Evolutionary conservation across 2,888 invertebrate genomes (phyloP), one percentile per base, ranked within the genome.

Genomic region (Erpobdella octoculata): DNA sequence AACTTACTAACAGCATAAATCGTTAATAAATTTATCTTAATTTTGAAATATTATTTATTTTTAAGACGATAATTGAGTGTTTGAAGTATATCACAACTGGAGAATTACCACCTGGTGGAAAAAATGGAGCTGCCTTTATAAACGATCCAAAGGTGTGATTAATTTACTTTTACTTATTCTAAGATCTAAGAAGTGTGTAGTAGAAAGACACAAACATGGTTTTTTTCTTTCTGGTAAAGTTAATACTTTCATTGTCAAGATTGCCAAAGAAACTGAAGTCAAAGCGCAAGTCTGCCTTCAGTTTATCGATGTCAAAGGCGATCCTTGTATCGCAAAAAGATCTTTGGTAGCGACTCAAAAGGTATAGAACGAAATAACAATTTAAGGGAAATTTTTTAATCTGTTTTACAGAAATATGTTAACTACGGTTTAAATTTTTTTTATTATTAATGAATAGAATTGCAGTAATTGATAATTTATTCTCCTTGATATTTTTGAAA

Each of bases 41-140:
- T 58, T 46, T 70, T 33, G 33, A 71, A 37, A 31, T 1, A 28
- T 15, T 25, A 21, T 65, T 65, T 70, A 15, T 31, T 53, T 71
- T 82, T n/a, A 78, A 87, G 86, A 97, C 97, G 0, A 89, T 97
- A 48, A 95, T 98, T 76, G 98, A 98, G 84, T 89, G 91, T 73
- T 85, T 99, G 36, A 93, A 92, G 79, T 96, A 90, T 85, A 90
- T 91, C 1, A 88, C 93, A 21, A 93, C 94, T 0, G 94, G 94
- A 0, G 92, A 93, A 76, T 86, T 89, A 84, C 98, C 98, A 0
- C 90, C 91, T 0, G 91, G 91, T 41, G 82, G 81, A 72, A 87
- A 88, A 5, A 87, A 87, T 76, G 85, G 90, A 37, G 82, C 81
- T 25, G 83, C 86, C 1, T 98, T 98, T 84, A 88, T 98, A 28